Percentiles rank a stretch among this genome's conserved stretches.
Evolutionary conservation across 2,113 vertebrate genomes (phyloP).

Genomic region (Amphiprion percula): DNA sequence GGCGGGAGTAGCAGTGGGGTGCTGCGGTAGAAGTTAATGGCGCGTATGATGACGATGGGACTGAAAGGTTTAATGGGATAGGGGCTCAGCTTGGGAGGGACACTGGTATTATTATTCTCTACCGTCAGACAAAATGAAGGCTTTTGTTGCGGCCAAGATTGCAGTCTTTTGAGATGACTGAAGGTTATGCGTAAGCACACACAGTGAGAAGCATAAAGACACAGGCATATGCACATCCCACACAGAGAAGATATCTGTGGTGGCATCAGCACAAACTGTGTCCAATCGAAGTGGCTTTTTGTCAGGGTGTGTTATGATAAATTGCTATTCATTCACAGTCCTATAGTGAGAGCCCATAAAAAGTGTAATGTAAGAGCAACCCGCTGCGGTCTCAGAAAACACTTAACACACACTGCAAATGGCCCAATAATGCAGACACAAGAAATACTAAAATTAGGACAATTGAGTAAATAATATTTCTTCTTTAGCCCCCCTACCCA

Average conservation of each 20-base stretch:
- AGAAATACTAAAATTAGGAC: conserved; percentile 57
- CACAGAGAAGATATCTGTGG: conserved; percentile 45
- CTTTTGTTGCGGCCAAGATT: conserved; percentile 46
- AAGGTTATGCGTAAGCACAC: conserved; percentile 38
- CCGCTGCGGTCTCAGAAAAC: conserved; percentile 60
- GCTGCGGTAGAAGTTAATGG: conserved; percentile 65
- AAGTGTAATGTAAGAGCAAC: conserved; percentile 62
- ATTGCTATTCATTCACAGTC: conserved; percentile 66
- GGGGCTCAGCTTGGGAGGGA: conserved; percentile 41
- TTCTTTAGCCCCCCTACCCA: conserved; percentile 10
- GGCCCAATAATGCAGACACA: conserved; percentile 36
- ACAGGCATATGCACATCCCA: conserved; percentile 27
- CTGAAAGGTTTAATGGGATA: conserved; percentile 57
- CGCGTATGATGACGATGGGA: conserved; percentile 51
- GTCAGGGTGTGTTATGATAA: conserved; percentile 66
- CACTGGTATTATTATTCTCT: conserved; percentile 43
- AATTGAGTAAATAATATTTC: conserved; percentile 81
- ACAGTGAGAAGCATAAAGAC: conserved; percentile 17
- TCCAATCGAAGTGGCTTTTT: conserved; percentile 54
- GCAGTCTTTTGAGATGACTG: conserved; percentile 46
- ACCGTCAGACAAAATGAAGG: conserved; percentile 46
- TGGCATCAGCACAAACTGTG: conserved; percentile 49
- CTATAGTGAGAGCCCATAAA: conserved; percentile 66
- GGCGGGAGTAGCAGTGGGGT: background rate
- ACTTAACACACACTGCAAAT: conserved; percentile 69